Conservation (phyloP, 2,888 invertebrate genomes). For the Heliconius erato region DNA sequence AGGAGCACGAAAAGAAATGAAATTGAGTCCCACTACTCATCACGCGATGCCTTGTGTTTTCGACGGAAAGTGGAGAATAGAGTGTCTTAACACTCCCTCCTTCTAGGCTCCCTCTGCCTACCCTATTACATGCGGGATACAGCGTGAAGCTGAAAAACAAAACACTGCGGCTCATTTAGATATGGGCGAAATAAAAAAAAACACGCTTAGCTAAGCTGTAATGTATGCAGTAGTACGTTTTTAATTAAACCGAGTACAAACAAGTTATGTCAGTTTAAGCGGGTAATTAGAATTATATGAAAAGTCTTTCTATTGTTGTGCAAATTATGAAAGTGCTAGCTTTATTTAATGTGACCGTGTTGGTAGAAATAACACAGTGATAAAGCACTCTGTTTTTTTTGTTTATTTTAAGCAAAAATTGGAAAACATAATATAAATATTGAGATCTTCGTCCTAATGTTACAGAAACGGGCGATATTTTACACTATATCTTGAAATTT, state of each 20-base stretch:
- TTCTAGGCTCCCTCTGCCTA: background rate
- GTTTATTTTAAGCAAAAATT: no score
- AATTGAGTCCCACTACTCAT: background rate
- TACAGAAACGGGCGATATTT: no score
- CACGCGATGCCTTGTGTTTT: background rate
- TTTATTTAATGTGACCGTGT: background rate
- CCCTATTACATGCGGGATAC: background rate
- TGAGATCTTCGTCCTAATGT: no score
- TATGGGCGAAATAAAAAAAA: constrained; percentile 2
- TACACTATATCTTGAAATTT: no score
- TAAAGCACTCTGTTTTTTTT: no score
- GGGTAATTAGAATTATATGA: constrained; percentile 39
- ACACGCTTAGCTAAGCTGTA: constrained; percentile 11
- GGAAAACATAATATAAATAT: no score
- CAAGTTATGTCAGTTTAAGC: constrained; percentile 39
- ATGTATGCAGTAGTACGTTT: constrained; percentile 19
- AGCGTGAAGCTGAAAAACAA: background rate
- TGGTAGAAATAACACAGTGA: no score
- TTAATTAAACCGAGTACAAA: constrained; percentile 44
- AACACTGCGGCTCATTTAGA: background rate
- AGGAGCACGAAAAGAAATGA: background rate
- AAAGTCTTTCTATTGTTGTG: constrained; percentile 22
- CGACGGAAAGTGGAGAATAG: no score
- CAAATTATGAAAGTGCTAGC: background rate
- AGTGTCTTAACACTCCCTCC: no score